Evolutionary conservation across 2,797 vertebrate species (phyloP), one percentile per base, ranked within the genome.

Genomic region (Periparus ater): DNA sequence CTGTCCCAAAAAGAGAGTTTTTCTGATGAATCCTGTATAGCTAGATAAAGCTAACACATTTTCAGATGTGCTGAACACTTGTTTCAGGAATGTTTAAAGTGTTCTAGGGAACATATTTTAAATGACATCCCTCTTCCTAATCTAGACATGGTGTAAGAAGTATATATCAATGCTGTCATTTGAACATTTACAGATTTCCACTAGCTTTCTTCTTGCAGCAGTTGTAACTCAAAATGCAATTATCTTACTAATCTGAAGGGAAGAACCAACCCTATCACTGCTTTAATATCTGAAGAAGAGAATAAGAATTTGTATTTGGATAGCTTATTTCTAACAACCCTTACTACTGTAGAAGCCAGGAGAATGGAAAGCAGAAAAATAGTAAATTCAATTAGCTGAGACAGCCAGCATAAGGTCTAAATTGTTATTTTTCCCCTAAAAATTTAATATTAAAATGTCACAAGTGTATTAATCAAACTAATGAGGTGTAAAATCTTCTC

Each of bases 81-180:
- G 22, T 30, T 85, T 53, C 54, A 58, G 57, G n/a, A 92, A 92
- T 27, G 51, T 72, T 93, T 88, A 51, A 51, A 93, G 62, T 55
- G 68, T 48, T 73, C 70, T 55, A 88, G 22, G 38, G 61, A 96
- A 92, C 75, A 96, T 94, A 96, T 91, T 95, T 91, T 88, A 92
- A 95, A 89, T 72, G 30, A 74, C 65, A 95, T 60, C 34, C 44
- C 65, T 68, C 60, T 95, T 88, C 57, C 54, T 91, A 84, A 92
- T 75, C 75, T 88, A 90, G 65, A 77, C 73, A n/a, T 0, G 1
- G 54, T 89, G n/a, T 53, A 93, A 94, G 45, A 85, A 85, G 47
- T 5, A 77, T 27, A 8, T 36, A 77, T 38, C 76, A 84, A 47
- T 2, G 11, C 58, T 75, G 89, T 75, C 73, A 78, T 63, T 78